Conservation (phyloP, 2,797 vertebrate genomes). For the Anabas testudineus region DNA sequence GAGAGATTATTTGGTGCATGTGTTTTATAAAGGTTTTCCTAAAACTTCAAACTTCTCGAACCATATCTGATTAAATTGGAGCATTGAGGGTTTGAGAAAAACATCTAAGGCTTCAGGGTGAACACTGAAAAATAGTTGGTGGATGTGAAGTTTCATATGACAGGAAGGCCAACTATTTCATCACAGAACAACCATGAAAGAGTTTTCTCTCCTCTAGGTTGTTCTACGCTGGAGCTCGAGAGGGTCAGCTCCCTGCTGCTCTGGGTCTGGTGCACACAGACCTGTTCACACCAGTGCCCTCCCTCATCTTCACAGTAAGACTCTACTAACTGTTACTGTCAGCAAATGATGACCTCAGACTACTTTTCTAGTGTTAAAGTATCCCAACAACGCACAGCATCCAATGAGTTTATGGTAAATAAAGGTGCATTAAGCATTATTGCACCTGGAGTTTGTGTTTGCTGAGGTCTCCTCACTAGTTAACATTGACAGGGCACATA, state of each 20-base stretch:
- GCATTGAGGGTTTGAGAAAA: slow-evolving; percentile 8
- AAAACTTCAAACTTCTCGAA: too few relatives aligned
- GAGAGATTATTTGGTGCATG: not conserved
- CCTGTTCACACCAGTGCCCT: slow-evolving; percentile 84
- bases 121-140: not conserved
- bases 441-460: too few relatives aligned
- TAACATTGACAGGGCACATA: not conserved
- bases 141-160: not conserved
- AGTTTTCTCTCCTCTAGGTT: slow-evolving; percentile 64
- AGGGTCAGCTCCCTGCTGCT: slow-evolving; percentile 83
- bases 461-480: too few relatives aligned
- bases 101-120: not conserved
- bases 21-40: not conserved
- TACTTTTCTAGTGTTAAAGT: not conserved
- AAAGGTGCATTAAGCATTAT: too few relatives aligned
- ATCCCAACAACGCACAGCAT: not conserved
- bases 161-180: slow-evolving; percentile 2
- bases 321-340: not conserved
- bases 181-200: slow-evolving; percentile 11
- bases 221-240: slow-evolving; percentile 84
- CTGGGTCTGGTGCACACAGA: slow-evolving; percentile 85
- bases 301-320: slow-evolving; percentile 85
- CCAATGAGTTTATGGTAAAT: too few relatives aligned
- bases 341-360: not conserved
- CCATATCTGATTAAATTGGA: not conserved